These are phyloP conservation scores for Polymixis flavicincta DNA, from an alignment of 2,888 invertebrate genomes.

Conservation along the genomic window DNA sequence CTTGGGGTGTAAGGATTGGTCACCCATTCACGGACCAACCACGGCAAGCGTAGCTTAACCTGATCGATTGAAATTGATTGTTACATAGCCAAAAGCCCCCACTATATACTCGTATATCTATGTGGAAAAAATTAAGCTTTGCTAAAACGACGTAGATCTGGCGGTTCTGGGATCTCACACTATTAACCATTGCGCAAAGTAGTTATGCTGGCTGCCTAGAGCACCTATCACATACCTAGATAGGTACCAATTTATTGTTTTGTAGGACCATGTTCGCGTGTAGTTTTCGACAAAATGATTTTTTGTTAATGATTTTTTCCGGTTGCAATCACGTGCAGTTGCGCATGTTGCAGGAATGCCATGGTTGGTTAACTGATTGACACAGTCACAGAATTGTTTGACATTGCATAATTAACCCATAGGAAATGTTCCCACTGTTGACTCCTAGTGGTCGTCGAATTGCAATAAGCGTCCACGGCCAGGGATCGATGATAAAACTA, in stretches of 20 bases:
- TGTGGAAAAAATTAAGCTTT: background rate
- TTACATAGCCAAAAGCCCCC: too few species aligned
- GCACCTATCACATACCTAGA: too few species aligned
- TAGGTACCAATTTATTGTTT: background rate
- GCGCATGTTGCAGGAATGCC: background rate
- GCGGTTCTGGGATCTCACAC: background rate
- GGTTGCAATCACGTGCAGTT: conserved; percentile 4
- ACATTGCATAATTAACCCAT: background rate
- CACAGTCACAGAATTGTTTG: background rate
- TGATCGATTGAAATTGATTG: too few species aligned
- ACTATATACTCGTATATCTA: too few species aligned
- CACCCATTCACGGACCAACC: too few species aligned
- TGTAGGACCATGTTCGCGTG: background rate
- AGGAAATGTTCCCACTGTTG: background rate
- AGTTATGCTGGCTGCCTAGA: background rate
- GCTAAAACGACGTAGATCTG: background rate
- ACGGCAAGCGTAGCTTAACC: too few species aligned
- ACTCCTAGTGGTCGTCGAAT: too few species aligned
- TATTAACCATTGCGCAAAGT: too few species aligned
- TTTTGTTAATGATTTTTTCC: conserved; percentile 8
- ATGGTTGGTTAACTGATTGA: background rate
- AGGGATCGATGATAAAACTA: background rate
- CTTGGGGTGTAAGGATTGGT: too few species aligned
- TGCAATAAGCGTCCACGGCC: too few species aligned
- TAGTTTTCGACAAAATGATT: conserved; percentile 5